These are phyloP conservation scores for Drosophila formosana DNA, from an alignment of 2,888 invertebrate genomes.

Conservation along the genomic window DNA sequence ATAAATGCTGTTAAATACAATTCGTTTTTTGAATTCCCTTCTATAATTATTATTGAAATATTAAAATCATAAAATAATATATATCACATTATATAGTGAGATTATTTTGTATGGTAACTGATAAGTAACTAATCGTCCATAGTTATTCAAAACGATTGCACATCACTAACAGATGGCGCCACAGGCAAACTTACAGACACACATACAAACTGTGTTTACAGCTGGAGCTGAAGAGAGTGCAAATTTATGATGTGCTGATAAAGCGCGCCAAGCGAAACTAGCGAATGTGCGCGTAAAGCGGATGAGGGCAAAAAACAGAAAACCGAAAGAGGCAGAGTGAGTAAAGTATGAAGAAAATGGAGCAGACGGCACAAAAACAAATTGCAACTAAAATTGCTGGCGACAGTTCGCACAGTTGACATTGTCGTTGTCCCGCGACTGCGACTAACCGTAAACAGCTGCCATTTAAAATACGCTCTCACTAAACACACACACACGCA, in stretches of 20 bases:
- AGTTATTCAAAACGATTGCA: conserved; percentile 25
- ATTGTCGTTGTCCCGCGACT: conserved; percentile 54
- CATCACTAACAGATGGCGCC: conserved; percentile 47
- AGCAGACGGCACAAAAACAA: conserved; percentile 28
- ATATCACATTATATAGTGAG: too few relatives aligned
- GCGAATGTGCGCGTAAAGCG: conserved; percentile 45
- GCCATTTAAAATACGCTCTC: conserved; percentile 37
- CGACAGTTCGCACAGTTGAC: conserved; percentile 57
- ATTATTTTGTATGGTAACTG: conserved; percentile 26
- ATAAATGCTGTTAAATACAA: background rate
- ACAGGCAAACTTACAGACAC: conserved; percentile 14
- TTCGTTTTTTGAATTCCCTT: too few relatives aligned
- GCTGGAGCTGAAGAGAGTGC: conserved; percentile 43
- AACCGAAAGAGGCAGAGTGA: conserved; percentile 22
- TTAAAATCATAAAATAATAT: too few relatives aligned
- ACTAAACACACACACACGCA: background rate
- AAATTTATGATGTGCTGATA: conserved; percentile 44
- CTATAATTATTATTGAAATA: too few relatives aligned
- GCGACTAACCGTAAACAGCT: conserved; percentile 53
- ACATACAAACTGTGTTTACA: conserved; percentile 18
- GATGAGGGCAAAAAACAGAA: conserved; percentile 27
- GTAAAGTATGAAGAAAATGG: conserved; percentile 37
- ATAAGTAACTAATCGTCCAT: conserved; percentile 10
- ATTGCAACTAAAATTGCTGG: conserved; percentile 28
- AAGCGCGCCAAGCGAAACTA: conserved; percentile 40